Evolutionary conservation across 2,888 invertebrate genomes (phyloP).

Genomic region (Smittia sp.): DNA sequence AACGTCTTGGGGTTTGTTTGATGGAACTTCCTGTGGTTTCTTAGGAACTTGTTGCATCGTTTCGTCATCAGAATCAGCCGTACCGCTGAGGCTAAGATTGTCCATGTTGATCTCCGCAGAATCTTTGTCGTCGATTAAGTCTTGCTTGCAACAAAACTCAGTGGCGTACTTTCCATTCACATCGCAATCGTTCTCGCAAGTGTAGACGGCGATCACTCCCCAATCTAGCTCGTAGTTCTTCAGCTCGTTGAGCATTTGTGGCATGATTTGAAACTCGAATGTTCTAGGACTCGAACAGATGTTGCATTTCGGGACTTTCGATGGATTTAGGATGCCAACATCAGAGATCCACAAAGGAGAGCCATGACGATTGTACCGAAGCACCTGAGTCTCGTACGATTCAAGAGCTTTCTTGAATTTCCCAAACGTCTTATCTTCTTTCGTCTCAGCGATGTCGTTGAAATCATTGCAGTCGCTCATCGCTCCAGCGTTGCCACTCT

Average conservation of each 20-base stretch:
- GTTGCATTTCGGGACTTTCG: constrained; percentile 67
- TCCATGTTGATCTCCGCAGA: not conserved
- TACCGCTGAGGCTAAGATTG: not conserved
- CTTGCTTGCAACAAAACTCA: constrained; percentile 85
- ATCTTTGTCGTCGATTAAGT: constrained; percentile 53
- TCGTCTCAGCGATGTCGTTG: constrained; percentile 65
- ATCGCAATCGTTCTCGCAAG: constrained; percentile 76
- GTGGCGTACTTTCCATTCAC: constrained; percentile 64
- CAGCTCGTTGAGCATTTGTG: constrained; percentile 71
- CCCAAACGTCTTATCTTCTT: constrained; percentile 72
- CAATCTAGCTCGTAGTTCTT: constrained; percentile 78
- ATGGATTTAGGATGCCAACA: constrained; percentile 54
- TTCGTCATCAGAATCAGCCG: no score
- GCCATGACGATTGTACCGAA: constrained; percentile 77
- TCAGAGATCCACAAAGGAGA: constrained; percentile 80
- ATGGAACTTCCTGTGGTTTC: no score
- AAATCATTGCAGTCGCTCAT: constrained; percentile 62
- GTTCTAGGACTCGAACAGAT: constrained; percentile 71
- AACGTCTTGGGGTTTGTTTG: no score
- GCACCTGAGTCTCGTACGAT: constrained; percentile 74
- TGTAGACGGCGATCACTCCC: constrained; percentile 84
- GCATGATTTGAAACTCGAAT: constrained; percentile 93
- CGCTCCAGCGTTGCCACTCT: constrained; percentile 60
- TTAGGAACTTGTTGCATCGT: no score
- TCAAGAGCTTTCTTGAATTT: constrained; percentile 71